Evolutionary conservation across 1,140 invertebrate genomes (phyloP).

Genomic region (Coelopa frigida): DNA sequence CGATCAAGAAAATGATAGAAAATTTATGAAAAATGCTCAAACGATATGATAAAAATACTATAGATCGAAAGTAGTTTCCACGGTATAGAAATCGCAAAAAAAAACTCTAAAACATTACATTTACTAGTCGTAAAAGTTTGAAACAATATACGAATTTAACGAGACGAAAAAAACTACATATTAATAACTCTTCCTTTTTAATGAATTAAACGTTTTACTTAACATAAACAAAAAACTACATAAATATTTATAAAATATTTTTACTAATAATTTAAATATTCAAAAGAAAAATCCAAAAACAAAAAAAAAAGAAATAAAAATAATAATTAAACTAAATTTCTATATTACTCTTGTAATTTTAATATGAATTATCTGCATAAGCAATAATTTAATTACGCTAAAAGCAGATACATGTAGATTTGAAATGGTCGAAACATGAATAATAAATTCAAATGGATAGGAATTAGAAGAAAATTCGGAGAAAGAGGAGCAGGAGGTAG

Average conservation of each 20-base stretch:
- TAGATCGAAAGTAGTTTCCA: slow-evolving; percentile 18
- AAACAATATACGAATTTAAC: slow-evolving; percentile 9
- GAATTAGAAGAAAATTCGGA: slow-evolving; percentile 3
- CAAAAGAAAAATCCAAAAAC: slow-evolving; percentile 24
- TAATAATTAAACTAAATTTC: slow-evolving; percentile 1
- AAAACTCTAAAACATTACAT: slow-evolving; percentile 4
- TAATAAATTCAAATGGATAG: slow-evolving; percentile 2
- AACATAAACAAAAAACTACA: slow-evolving; percentile 9
- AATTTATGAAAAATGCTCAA: slow-evolving; percentile 19
- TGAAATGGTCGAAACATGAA: not conserved
- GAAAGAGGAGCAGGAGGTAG: not conserved
- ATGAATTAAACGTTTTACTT: slow-evolving; percentile 11
- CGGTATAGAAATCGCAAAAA: not conserved
- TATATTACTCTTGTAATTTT: slow-evolving; percentile 2
- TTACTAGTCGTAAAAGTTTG: slow-evolving; percentile 15
- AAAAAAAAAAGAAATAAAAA: slow-evolving; percentile 20
- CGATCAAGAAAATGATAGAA: too few relatives aligned
- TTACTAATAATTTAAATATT: slow-evolving; percentile 36
- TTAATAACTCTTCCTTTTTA: slow-evolving; percentile 9
- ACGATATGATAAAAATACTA: slow-evolving; percentile 21
- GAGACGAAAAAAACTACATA: not conserved
- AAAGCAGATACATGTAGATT: too few relatives aligned
- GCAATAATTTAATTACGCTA: too few relatives aligned
- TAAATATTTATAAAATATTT: slow-evolving; percentile 31
- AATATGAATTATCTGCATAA: too few relatives aligned